Percentiles rank a stretch among this genome's conserved stretches.
phyloP scores from a whole-genome alignment of 2,888 invertebrate species.

The Ernsta delagoae region DNA sequence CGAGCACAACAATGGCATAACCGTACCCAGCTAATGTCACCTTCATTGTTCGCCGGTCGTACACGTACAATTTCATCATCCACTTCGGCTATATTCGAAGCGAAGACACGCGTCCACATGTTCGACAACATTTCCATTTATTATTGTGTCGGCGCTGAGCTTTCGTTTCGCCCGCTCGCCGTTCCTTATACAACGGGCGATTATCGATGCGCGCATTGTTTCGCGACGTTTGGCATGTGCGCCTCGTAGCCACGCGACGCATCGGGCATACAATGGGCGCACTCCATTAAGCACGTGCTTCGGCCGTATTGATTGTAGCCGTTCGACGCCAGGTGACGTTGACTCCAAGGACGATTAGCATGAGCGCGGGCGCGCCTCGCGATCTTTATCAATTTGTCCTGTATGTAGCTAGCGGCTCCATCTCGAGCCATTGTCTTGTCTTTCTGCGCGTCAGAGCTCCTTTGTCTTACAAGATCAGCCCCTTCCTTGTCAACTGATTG shows the following conservation, averaged over 20 bases:
- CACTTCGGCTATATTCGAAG: conserved; percentile 63
- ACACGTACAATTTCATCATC: conserved; percentile 71
- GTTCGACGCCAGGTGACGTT: conserved; percentile 68
- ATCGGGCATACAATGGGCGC: conserved; percentile 77
- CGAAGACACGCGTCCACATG: conserved; percentile 65
- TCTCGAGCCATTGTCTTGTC: conserved; percentile 73
- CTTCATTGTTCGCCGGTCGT: conserved; percentile 63
- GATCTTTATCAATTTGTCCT: conserved; percentile 79
- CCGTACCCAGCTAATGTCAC: conserved; percentile 51
- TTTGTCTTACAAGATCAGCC: conserved; percentile 63
- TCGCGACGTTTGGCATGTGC: conserved; percentile 75
- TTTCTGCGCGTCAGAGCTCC: conserved; percentile 59
- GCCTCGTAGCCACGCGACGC: conserved; percentile 67
- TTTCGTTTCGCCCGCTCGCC: conserved; percentile 62
- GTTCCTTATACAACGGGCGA: conserved; percentile 67
- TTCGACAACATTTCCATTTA: conserved; percentile 66
- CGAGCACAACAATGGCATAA: conserved; percentile 39
- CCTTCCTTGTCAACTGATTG: conserved; percentile 69
- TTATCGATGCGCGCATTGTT: conserved; percentile 78
- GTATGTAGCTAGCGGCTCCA: conserved; percentile 52
- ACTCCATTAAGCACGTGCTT: conserved; percentile 75
- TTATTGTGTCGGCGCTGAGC: conserved; percentile 64
- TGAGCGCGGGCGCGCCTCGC: conserved; percentile 60
- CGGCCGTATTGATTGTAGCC: conserved; percentile 69
- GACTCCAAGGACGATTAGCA: conserved; percentile 71